These are phyloP conservation scores for Caenorhabditis panamensis DNA, from an alignment of 2,888 invertebrate genomes.

Conservation along the genomic window DNA sequence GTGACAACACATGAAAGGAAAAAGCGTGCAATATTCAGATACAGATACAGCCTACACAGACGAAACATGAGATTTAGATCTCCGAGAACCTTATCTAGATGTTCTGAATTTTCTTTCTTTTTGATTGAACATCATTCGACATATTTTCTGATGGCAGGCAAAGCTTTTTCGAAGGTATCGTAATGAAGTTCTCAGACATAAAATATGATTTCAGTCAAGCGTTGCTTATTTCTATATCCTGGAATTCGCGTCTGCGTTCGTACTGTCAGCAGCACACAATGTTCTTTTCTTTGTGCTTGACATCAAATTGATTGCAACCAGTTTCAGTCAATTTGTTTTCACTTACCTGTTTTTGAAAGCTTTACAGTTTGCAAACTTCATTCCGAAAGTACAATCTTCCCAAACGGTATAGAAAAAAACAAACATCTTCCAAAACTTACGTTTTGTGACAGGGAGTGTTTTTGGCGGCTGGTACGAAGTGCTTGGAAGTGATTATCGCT, in stretches of 20 bases:
- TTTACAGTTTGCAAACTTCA: slow-evolving; percentile 37
- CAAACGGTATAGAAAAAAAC: slow-evolving; percentile 20
- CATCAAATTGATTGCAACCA: slow-evolving; percentile 72
- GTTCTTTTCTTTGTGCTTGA: slow-evolving; percentile 79
- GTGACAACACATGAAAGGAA: too few species aligned
- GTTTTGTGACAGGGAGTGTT: slow-evolving; percentile 42
- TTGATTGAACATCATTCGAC: background rate
- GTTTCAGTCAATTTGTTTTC: slow-evolving; percentile 75
- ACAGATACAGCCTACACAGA: too few species aligned
- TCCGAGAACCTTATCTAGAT: slow-evolving; percentile 5
- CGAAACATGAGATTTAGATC: background rate
- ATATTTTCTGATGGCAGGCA: background rate
- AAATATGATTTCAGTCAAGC: slow-evolving; percentile 27
- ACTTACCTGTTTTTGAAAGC: slow-evolving; percentile 70
- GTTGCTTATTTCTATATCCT: slow-evolving; percentile 63
- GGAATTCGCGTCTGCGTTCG: slow-evolving; percentile 74
- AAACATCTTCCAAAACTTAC: background rate
- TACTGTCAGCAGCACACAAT: slow-evolving; percentile 79
- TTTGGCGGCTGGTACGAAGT: slow-evolving; percentile 69
- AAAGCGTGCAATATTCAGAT: too few species aligned
- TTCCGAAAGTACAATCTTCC: slow-evolving; percentile 43
- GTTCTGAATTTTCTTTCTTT: background rate
- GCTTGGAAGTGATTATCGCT: slow-evolving; percentile 69
- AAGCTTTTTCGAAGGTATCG: background rate
- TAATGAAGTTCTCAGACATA: background rate